Conservation (phyloP, 1,140 invertebrate genomes). For the Nephila pilipes region DNA sequence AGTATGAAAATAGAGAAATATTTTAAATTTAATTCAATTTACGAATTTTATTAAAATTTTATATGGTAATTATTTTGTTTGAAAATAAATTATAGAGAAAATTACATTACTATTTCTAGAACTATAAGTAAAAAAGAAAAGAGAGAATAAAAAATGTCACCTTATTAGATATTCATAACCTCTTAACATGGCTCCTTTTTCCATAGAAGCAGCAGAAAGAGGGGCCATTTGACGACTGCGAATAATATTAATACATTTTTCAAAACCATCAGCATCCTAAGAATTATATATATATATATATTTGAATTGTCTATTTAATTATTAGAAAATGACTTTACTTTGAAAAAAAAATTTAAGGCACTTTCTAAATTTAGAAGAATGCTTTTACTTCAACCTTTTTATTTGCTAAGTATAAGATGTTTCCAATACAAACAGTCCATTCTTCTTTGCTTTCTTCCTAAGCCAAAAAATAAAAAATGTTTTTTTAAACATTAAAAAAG, state of each 20-base stretch:
- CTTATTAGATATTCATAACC: constrained; percentile 89
- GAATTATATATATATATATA: background rate
- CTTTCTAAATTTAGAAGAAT: background rate
- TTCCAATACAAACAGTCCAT: constrained; percentile 64
- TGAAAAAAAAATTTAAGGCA: background rate
- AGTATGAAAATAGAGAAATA: too few relatives aligned
- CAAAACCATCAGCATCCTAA: constrained; percentile 6
- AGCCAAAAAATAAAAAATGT: background rate
- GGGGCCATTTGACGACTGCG: constrained; percentile 84
- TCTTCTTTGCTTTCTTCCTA: constrained; percentile 58
- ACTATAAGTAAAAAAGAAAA: too few relatives aligned
- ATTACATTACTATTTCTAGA: too few relatives aligned
- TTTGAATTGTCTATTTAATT: background rate
- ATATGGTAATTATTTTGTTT: too few relatives aligned
- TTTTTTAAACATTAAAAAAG: too few relatives aligned
- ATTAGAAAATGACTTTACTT: background rate
- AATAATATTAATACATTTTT: constrained; percentile 51
- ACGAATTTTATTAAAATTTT: too few relatives aligned
- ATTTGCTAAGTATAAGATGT: constrained; percentile 58
- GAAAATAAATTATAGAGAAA: too few relatives aligned
- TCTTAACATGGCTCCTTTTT: constrained; percentile 89
- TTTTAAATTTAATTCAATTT: too few relatives aligned
- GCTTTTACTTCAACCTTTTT: constrained; percentile 29
- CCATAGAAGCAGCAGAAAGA: constrained; percentile 85
- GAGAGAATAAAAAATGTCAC: background rate